Percentiles rank a stretch among this genome's conserved stretches.
Evolutionary conservation across 2,113 vertebrate genomes (phyloP).

Genomic region (Oenanthe melanoleuca): DNA sequence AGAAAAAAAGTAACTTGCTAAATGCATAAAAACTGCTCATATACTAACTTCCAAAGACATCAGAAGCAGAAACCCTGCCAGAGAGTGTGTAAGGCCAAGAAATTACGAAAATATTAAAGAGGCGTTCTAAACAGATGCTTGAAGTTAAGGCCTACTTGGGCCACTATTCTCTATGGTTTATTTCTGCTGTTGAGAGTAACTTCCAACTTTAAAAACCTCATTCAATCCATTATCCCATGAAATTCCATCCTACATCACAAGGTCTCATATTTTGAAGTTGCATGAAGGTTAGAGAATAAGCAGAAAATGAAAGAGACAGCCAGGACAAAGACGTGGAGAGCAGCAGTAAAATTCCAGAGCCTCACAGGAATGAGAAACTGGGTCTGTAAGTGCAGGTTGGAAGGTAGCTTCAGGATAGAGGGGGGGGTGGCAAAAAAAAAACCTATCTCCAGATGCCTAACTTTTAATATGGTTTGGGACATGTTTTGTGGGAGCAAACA

Average conservation of each 20-base stretch:
- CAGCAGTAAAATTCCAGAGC: neutral
- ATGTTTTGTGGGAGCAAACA: neutral
- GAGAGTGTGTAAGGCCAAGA: neutral
- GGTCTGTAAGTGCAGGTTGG: neutral
- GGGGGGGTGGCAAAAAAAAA: neutral
- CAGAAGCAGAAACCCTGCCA: neutral
- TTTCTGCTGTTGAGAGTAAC: neutral
- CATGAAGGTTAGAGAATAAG: neutral
- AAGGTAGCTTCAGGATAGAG: neutral
- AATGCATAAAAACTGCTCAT: neutral
- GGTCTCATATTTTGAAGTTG: neutral
- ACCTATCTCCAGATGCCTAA: neutral
- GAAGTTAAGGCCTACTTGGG: neutral
- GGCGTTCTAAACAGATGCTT: neutral
- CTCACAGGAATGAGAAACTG: neutral
- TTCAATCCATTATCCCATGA: conserved; percentile 5
- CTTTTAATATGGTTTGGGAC: neutral
- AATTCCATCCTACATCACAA: neutral
- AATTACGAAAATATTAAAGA: neutral
- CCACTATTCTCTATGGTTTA: neutral
- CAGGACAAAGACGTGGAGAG: neutral
- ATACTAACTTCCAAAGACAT: neutral
- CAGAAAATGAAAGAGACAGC: neutral
- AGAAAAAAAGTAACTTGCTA: neutral
- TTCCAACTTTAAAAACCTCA: neutral